Evolutionary conservation across 2,888 invertebrate species (phyloP), one percentile per base, ranked within the genome.

Genomic region (Gari tellinella): DNA sequence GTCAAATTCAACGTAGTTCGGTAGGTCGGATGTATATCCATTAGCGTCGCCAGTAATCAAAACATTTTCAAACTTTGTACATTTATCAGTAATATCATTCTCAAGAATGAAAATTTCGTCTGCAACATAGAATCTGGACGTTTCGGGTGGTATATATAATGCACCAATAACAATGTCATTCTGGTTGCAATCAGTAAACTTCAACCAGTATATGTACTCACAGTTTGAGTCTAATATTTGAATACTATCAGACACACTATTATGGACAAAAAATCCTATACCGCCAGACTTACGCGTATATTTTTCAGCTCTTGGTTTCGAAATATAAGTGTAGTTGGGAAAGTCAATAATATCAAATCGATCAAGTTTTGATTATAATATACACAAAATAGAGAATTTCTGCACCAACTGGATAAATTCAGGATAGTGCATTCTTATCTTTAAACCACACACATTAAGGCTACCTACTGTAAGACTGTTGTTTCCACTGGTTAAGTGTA

Each of bases 271-370:
- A 15, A 52, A 23, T 3, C 62, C 53, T 43, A 62, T 52, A 10
- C 62, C 52, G 10, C 62, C 62, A 23, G 52, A 52, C 26, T 62
- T 62, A 10, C 62, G 41, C 4, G 31, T 53, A 23, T 41, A 56
- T 40, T 12, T 37, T 21, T 56, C 41, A 21, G 14, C 21, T 14
- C 56, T 40, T 21, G 56, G 48, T 14, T 17, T 21, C 8, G 17
- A 21, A 21, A 48, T 21, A 21, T 19, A 48, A 21, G 48, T 48
- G 23, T 48, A 48, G 5, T 21, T 21, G 2, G 48, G 48, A 21
- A 2, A 17, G 3, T 10, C 23, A 14, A 56, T 56, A 56, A 56
- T 23, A 56, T 56, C 56, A 56, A 41, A 56, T 23, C 12, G 15
- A 15, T 56, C 56, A 41, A 56, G 37, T 25, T 56, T 56, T 21